phyloP scores from a whole-genome alignment of 2,113 vertebrate genomes.

The Amblyornis subalaris region DNA sequence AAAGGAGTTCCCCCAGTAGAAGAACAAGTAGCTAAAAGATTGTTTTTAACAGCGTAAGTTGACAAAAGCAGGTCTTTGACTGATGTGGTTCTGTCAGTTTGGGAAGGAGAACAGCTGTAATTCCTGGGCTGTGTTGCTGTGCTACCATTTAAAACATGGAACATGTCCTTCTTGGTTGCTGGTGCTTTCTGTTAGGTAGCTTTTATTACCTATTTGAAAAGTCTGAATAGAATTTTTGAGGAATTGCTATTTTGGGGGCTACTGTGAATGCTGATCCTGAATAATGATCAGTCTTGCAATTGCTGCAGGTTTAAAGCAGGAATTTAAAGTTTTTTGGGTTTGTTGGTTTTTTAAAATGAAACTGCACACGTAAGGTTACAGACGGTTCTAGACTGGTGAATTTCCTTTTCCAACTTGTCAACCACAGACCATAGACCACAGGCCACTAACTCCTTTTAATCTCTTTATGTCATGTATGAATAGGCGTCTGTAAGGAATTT shows the following conservation, averaged over 20 bases:
- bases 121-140: background rate
- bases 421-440: background rate
- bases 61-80: background rate
- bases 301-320: background rate
- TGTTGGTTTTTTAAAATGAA: background rate
- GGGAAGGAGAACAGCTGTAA: background rate
- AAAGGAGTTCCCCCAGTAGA: background rate
- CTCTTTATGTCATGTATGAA: background rate
- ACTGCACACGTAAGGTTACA: background rate
- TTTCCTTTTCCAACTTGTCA: background rate
- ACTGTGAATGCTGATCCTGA: background rate
- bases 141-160: background rate
- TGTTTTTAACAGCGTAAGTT: background rate
- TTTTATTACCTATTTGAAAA: background rate
- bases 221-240: background rate
- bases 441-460: background rate
- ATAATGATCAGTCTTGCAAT: background rate
- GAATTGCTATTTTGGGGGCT: background rate
- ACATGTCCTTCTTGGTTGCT: background rate
- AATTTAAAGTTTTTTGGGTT: background rate
- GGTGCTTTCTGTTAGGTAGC: background rate
- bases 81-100: background rate
- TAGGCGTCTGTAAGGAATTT: background rate
- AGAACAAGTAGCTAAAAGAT: background rate
- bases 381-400: background rate